Evolutionary conservation across 2,113 vertebrate genomes (phyloP).

Genomic region (Oryctolagus cuniculus): DNA sequence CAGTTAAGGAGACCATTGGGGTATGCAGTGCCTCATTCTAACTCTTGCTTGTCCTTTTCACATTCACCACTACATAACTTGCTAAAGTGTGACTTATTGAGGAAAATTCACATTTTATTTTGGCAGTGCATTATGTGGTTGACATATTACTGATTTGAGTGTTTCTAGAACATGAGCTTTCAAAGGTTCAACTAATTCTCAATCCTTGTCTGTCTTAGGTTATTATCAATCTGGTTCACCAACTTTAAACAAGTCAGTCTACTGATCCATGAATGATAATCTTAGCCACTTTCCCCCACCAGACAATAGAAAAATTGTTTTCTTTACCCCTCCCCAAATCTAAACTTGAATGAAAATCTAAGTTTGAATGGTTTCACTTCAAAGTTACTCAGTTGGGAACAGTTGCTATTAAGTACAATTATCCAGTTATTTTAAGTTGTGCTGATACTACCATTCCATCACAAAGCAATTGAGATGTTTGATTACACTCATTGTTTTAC

Average conservation of each 20-base stretch:
- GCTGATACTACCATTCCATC: conserved; percentile 81
- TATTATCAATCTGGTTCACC: not conserved
- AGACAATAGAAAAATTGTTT: not conserved
- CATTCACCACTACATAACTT: not conserved
- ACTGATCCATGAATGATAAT: not conserved
- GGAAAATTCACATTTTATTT: conserved; percentile 42
- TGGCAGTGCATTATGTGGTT: conserved; percentile 53
- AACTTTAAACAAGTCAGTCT: no score
- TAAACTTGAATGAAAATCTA: not conserved
- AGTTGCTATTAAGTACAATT: not conserved
- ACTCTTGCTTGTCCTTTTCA: not conserved
- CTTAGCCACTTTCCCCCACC: not conserved
- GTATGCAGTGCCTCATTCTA: not conserved
- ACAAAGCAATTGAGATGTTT: conserved; percentile 74
- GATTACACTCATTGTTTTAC: conserved; percentile 47
- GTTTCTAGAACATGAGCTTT: conserved; percentile 5
- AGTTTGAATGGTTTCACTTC: not conserved
- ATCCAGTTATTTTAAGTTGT: conserved; percentile 58
- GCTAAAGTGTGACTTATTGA: not conserved
- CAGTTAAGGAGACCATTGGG: not conserved
- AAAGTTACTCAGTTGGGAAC: conserved; percentile 8
- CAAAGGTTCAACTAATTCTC: not conserved
- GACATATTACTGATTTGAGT: not conserved
- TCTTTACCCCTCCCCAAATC: not conserved
- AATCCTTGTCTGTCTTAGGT: not conserved